A percentile compares a stretch with the other conserved stretches of the same genome.
phyloP scores from a whole-genome alignment of 2,113 vertebrate species.

The Pterocles gutturalis region DNA sequence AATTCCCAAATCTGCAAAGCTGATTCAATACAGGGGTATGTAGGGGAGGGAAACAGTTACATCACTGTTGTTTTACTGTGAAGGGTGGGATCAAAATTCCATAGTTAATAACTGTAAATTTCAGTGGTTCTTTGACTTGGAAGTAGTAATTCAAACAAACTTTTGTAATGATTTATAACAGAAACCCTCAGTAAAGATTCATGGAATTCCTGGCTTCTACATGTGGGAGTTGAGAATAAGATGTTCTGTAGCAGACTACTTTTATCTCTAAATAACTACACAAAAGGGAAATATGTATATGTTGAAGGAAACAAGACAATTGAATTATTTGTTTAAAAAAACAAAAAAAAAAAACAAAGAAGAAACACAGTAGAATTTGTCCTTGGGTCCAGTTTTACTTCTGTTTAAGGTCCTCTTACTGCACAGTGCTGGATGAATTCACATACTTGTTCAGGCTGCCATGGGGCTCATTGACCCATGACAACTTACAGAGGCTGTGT shows the following conservation, averaged over 20 bases:
- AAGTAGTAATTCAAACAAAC: neutral
- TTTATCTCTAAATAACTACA: neutral
- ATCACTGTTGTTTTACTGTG: neutral
- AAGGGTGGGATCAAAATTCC: neutral
- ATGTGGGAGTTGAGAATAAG: neutral
- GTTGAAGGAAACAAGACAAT: neutral
- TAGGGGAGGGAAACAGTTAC: neutral
- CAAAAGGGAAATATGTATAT: neutral
- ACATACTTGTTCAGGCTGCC: neutral
- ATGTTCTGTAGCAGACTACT: neutral
- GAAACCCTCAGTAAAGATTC: neutral
- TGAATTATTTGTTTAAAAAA: neutral
- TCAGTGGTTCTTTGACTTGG: neutral
- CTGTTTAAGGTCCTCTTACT: neutral
- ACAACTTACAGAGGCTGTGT: neutral
- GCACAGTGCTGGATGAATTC: neutral
- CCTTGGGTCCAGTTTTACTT: neutral
- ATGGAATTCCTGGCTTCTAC: neutral
- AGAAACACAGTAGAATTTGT: neutral
- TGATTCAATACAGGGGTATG: neutral
- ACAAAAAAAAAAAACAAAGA: neutral
- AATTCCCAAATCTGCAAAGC: neutral
- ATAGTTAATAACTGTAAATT: neutral
- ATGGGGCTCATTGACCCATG: neutral
- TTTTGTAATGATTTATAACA: neutral